Percentiles rank a stretch among this genome's conserved stretches.
These are phyloP conservation scores for Ladona fulva DNA, from an alignment of 1,140 invertebrate genomes.

Conservation along the genomic window DNA sequence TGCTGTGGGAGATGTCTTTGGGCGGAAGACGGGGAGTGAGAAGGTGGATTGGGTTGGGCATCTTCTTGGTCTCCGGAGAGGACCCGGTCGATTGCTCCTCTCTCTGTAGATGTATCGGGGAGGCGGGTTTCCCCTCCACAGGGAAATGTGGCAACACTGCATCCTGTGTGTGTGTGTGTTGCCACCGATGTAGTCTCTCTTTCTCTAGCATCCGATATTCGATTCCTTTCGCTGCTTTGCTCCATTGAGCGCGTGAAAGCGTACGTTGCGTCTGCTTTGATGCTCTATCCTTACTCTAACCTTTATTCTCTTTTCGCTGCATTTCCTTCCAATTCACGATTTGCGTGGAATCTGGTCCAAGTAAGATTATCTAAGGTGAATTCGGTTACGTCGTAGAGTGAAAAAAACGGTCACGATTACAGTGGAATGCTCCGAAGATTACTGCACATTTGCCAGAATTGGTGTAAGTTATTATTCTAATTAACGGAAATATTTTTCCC, in stretches of 20 bases:
- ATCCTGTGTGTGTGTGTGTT: neutral
- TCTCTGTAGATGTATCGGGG: neutral
- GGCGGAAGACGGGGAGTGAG: neutral
- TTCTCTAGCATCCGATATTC: neutral
- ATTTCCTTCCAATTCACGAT: no score
- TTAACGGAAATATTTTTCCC: no score
- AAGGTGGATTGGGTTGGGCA: neutral
- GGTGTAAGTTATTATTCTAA: no score
- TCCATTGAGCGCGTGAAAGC: neutral
- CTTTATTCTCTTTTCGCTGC: no score
- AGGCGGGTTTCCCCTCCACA: neutral
- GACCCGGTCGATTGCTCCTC: neutral
- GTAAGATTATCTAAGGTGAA: no score
- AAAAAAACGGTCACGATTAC: no score
- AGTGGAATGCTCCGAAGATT: no score
- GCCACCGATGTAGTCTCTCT: neutral
- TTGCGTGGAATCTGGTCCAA: no score
- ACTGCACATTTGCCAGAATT: no score
- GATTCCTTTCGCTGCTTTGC: neutral
- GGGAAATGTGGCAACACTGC: neutral
- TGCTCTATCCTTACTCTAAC: no score
- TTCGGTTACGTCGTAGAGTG: no score
- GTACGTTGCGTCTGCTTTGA: neutral
- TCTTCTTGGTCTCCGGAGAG: neutral
- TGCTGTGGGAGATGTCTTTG: neutral